Percentiles rank a stretch among this genome's conserved stretches.
These are phyloP conservation scores for Idaea biselata DNA, from an alignment of 2,888 invertebrate species.

Conservation along the genomic window DNA sequence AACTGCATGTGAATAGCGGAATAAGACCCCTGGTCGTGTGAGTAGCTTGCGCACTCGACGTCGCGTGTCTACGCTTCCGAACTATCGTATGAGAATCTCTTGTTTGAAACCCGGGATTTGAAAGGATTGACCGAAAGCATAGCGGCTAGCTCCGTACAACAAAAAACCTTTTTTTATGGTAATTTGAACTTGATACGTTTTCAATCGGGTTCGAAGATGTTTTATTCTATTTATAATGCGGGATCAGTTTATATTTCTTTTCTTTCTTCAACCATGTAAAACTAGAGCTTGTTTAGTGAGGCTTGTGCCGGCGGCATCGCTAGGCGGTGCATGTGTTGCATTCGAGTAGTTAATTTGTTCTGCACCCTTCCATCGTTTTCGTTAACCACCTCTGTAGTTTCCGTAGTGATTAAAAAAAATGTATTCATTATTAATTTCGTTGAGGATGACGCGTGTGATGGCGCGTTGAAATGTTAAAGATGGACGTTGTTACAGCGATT, in stretches of 20 bases:
- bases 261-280: not conserved
- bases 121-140: not conserved
- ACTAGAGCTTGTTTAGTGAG: not conserved
- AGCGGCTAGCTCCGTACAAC: not conserved
- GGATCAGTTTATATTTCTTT: not conserved
- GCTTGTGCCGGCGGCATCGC: not conserved
- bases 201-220: not conserved
- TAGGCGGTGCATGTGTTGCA: not conserved
- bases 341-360: not conserved
- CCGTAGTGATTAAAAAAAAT: constrained; percentile 48
- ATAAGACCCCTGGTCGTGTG: not conserved
- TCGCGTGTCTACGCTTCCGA: not conserved
- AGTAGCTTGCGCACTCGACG: not conserved
- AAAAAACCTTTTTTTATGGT: not conserved
- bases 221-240: not conserved
- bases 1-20: too few relatives aligned
- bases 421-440: constrained; percentile 63
- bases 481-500: constrained; percentile 83
- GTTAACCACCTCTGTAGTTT: not conserved
- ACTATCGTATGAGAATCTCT: not conserved
- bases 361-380: not conserved
- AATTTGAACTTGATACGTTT: not conserved
- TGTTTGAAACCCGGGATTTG: not conserved
- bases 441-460: constrained; percentile 3
- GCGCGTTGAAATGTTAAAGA: constrained; percentile 26